phyloP scores from a whole-genome alignment of 2,888 invertebrate species.

The Tipula confusa region DNA sequence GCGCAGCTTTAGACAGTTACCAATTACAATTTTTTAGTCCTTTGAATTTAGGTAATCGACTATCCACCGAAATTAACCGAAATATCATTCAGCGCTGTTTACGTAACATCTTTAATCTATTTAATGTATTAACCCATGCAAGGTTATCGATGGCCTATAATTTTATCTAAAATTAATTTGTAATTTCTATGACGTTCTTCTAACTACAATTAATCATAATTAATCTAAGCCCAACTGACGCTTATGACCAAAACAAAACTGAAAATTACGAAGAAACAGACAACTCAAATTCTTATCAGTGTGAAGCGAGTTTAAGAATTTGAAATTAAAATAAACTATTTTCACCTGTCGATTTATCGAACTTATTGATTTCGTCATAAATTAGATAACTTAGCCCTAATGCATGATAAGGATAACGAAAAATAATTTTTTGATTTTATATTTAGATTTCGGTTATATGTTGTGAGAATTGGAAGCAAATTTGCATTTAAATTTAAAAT shows the following conservation, averaged over 20 bases:
- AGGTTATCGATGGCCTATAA: background rate
- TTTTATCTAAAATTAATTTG: background rate
- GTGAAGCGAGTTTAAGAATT: background rate
- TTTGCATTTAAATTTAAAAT: background rate
- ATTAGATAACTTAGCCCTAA: background rate
- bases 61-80: too few species aligned
- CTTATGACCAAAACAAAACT: background rate
- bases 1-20: too few species aligned
- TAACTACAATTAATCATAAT: background rate
- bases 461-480: background rate
- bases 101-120: background rate
- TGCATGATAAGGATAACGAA: background rate
- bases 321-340: background rate
- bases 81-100: too few species aligned
- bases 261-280: background rate
- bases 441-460: background rate
- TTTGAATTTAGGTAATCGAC: too few species aligned
- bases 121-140: background rate
- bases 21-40: too few species aligned
- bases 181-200: background rate
- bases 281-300: background rate
- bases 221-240: background rate
- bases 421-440: background rate
- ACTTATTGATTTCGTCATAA: background rate
- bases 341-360: background rate